Evolutionary conservation across 1,140 invertebrate genomes (phyloP), one percentile per base, ranked within the genome.

Genomic region (Drosophila parvula): DNA sequence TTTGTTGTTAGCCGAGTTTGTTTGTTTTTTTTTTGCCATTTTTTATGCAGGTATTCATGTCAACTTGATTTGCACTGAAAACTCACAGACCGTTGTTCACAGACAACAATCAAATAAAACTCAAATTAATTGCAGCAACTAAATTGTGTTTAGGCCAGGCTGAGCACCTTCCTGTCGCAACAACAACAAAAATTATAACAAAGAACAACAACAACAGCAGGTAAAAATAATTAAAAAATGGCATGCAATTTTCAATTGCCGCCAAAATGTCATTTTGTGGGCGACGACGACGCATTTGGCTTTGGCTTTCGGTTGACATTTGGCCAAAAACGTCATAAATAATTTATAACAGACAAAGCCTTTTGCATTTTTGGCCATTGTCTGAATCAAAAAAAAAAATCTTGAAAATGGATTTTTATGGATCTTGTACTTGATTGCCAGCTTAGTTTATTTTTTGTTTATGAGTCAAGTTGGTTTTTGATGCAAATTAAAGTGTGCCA

Each of bases 221-320:
- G 51, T 56, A 55, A 55, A 59, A 67, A 76, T 80, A 74, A 74
- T 74, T 74, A 73, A 48, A 71, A 58, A 41, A 16, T 59, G 44
- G 38, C 16, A 40, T 64, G 50, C 58, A 74, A 47, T 47, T 48
- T 38, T 41, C 12, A 14, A 48, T 43, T 73, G 58, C 18, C 41
- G 56, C 41, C 63, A 64, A 67, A 74, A 74, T 81, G 77, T 65
- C 81, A 85, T 44, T 84, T 70, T 48, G 81, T 84, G 81, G 81
- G 81, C 76, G 82, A 22, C 22, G 82, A 22, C 22, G 22, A 64
- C 55, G 50, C 53, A 64, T 58, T 74, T 78, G 62, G 56, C 65
- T 76, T 38, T 55, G 51, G 34, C 51, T 55, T 8, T 38, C 18
- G 51, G 56, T 79, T 83, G 81, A 80, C 81, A 84, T 84, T 84